Percentiles rank a stretch among this genome's conserved stretches.
Conservation (phyloP, 2,113 vertebrate species). For the Polyodon spathula region DNA sequence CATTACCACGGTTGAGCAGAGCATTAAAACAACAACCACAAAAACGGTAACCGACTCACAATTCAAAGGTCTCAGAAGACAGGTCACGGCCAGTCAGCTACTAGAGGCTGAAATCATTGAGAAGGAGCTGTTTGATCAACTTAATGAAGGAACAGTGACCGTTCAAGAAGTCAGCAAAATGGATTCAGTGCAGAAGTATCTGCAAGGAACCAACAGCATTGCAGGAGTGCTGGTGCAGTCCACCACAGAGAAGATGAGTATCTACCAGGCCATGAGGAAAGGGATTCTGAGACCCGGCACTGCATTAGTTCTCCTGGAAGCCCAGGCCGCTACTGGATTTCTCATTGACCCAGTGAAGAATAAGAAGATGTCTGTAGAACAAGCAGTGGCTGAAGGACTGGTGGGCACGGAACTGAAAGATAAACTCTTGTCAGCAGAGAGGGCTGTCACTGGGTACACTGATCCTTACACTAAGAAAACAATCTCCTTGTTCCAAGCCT, state of each 20-base stretch:
- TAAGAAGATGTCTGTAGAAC: conserved; percentile 22
- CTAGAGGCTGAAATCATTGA: conserved; percentile 50
- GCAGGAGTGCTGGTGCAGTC: conserved; percentile 55
- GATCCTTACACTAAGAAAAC: too few relatives aligned
- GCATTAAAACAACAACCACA: too few relatives aligned
- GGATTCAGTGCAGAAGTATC: too few relatives aligned
- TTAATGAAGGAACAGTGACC: conserved; percentile 48
- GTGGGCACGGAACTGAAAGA: too few relatives aligned
- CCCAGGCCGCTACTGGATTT: conserved; percentile 54
- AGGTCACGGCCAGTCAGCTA: conserved; percentile 49
- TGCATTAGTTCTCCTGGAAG: conserved; percentile 57
- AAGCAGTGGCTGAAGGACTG: too few relatives aligned
- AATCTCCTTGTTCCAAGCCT: too few relatives aligned
- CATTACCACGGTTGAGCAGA: conserved; percentile 60
- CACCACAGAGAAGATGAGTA: conserved; percentile 37
- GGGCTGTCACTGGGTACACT: too few relatives aligned
- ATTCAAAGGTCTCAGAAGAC: conserved; percentile 54
- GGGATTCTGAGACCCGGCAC: too few relatives aligned
- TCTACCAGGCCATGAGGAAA: conserved; percentile 55
- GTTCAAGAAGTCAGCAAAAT: too few relatives aligned
- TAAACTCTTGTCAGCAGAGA: too few relatives aligned
- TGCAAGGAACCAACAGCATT: conserved; percentile 37
- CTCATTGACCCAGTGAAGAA: conserved; percentile 45
- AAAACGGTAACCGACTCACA: conserved; percentile 46
- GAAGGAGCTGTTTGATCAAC: conserved; percentile 42